Evolutionary conservation across 2,797 vertebrate genomes (phyloP).

Genomic region (Dromococcyx pavoninus): DNA sequence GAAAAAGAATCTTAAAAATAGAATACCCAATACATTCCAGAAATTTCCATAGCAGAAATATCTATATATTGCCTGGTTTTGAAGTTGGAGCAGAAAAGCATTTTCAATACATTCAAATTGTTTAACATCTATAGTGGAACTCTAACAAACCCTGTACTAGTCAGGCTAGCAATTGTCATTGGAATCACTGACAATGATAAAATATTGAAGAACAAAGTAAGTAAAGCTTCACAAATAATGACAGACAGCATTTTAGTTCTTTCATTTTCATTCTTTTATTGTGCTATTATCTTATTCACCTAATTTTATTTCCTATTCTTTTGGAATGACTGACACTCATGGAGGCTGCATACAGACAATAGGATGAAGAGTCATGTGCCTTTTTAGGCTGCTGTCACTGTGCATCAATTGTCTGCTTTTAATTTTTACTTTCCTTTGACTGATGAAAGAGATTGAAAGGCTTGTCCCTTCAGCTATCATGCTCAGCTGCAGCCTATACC

Average conservation of each 20-base stretch:
- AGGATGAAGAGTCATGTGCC: background rate
- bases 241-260: background rate
- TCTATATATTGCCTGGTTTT: background rate
- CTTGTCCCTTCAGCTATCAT: background rate
- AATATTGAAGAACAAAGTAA: constrained; percentile 7
- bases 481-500: background rate
- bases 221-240: background rate
- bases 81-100: background rate
- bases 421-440: background rate
- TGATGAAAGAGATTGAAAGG: background rate
- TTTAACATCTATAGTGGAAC: background rate
- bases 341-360: background rate
- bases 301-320: constrained; percentile 15
- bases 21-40: background rate
- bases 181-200: background rate
- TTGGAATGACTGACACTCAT: background rate
- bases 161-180: background rate
- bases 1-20: background rate
- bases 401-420: background rate
- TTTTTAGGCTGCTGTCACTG: background rate
- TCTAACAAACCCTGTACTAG: background rate
- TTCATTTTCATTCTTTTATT: constrained; percentile 2
- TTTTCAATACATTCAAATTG: background rate
- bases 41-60: background rate
- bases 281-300: background rate